A percentile compares a stretch with the other conserved stretches of the same genome.
phyloP scores from a whole-genome alignment of 1,140 invertebrate genomes.

The Amyelois transitella region DNA sequence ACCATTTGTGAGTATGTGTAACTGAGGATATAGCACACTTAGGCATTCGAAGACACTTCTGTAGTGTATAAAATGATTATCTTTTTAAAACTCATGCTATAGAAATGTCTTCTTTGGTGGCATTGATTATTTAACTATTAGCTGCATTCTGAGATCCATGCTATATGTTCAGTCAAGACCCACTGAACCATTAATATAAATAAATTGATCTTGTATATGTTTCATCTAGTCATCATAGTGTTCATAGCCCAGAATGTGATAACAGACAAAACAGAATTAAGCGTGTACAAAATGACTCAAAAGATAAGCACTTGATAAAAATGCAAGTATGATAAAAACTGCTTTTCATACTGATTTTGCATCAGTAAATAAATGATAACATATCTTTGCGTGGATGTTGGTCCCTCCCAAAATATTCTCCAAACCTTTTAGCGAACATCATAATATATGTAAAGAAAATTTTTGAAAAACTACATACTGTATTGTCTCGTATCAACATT shows the following conservation, averaged over 20 bases:
- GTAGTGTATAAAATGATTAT: constrained; percentile 14
- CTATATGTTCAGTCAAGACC: constrained; percentile 66
- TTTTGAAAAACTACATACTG: constrained; percentile 62
- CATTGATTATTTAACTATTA: constrained; percentile 44
- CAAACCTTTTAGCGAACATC: constrained; percentile 50
- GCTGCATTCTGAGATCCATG: constrained; percentile 73
- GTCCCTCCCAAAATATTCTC: constrained; percentile 67
- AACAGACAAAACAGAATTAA: constrained; percentile 32
- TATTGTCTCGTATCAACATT: constrained; percentile 71
- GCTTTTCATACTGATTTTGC: constrained; percentile 28
- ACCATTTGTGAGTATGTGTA: constrained; percentile 63
- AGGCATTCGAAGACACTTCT: constrained; percentile 32
- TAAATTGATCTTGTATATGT: constrained; percentile 61
- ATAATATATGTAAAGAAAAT: constrained; percentile 48
- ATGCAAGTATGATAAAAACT: constrained; percentile 50
- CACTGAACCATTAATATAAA: constrained; percentile 59
- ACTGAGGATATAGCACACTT: constrained; percentile 60
- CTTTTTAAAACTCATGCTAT: constrained; percentile 16
- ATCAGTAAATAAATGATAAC: constrained; percentile 36
- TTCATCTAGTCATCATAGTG: constrained; percentile 58
- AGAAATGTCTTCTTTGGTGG: constrained; percentile 21
- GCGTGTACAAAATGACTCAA: constrained; percentile 38
- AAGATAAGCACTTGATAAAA: constrained; percentile 50
- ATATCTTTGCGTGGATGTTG: constrained; percentile 56
- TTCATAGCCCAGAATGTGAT: constrained; percentile 63